These are phyloP conservation scores for Agonopterix heracliana DNA, from an alignment of 2,888 invertebrate species.

Conservation along the genomic window DNA sequence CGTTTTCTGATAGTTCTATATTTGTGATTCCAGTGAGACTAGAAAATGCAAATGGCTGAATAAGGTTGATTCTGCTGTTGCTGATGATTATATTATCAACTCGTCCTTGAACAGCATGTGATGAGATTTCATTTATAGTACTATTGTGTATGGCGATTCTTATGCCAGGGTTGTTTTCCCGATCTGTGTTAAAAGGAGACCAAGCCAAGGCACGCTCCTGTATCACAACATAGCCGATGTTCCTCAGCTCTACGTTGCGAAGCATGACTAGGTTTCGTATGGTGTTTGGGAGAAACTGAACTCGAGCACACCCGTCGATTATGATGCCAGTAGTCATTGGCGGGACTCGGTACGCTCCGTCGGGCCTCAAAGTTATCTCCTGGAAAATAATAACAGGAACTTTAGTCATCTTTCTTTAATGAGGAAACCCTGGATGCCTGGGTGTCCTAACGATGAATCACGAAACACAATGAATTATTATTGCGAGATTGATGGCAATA, in stretches of 20 bases:
- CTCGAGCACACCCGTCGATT: conserved; percentile 79
- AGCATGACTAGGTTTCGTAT: conserved; percentile 78
- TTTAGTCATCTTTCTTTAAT: no score
- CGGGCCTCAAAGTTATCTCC: conserved; percentile 77
- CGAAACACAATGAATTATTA: no score
- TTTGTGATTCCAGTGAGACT: conserved; percentile 80
- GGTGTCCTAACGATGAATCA: no score
- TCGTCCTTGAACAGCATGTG: conserved; percentile 82
- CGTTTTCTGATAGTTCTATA: conserved; percentile 78
- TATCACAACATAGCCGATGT: conserved; percentile 78
- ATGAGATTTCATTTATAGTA: conserved; percentile 71
- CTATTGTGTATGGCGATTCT: conserved; percentile 66
- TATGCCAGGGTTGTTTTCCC: conserved; percentile 79
- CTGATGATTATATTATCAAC: conserved; percentile 81
- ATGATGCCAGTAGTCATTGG: conserved; percentile 75
- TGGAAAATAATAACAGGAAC: conserved; percentile 29
- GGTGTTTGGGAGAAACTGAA: conserved; percentile 76
- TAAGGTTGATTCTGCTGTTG: conserved; percentile 75
- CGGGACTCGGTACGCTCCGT: conserved; percentile 72
- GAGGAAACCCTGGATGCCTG: no score
- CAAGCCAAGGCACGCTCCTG: conserved; percentile 78
- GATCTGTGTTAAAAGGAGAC: conserved; percentile 75
- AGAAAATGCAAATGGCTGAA: conserved; percentile 85
- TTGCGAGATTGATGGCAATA: neutral
- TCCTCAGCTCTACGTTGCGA: conserved; percentile 77